These are phyloP conservation scores for Semotilus atromaculatus DNA, from an alignment of 2,797 vertebrate species.

Conservation along the genomic window DNA sequence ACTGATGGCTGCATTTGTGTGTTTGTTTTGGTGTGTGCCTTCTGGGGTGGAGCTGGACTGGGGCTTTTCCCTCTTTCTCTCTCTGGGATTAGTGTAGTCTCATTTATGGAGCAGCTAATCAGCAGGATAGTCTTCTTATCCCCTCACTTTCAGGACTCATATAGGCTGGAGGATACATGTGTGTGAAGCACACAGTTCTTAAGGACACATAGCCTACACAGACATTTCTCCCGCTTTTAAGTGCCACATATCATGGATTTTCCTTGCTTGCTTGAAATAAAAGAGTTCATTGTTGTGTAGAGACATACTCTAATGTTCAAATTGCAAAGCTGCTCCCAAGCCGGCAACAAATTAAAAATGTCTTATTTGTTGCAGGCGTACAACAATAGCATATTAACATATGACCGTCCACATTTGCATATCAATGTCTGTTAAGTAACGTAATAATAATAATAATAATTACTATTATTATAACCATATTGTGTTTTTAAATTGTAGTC, in stretches of 20 bases:
- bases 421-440: neutral
- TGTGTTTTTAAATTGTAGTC: neutral
- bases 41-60: constrained; percentile 12
- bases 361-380: neutral
- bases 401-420: neutral
- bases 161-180: constrained; percentile 16
- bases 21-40: constrained; percentile 29
- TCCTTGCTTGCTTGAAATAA: neutral
- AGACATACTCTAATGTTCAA: neutral
- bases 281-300: neutral
- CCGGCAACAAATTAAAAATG: no score
- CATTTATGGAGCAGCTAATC: constrained; percentile 57
- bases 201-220: constrained; percentile 1
- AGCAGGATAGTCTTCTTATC: constrained; percentile 48
- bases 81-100: constrained; percentile 58
- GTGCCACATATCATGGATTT: neutral
- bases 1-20: constrained; percentile 25
- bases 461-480: neutral
- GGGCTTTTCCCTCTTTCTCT: constrained; percentile 31
- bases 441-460: neutral
- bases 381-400: neutral
- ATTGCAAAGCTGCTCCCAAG: neutral
- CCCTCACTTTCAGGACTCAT: constrained; percentile 25
- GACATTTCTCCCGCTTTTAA: neutral
- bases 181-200: neutral